Percentiles rank a stretch among this genome's conserved stretches.
Conservation (phyloP, 23 tunicate genomes). For the Halocynthia roretzi region DNA sequence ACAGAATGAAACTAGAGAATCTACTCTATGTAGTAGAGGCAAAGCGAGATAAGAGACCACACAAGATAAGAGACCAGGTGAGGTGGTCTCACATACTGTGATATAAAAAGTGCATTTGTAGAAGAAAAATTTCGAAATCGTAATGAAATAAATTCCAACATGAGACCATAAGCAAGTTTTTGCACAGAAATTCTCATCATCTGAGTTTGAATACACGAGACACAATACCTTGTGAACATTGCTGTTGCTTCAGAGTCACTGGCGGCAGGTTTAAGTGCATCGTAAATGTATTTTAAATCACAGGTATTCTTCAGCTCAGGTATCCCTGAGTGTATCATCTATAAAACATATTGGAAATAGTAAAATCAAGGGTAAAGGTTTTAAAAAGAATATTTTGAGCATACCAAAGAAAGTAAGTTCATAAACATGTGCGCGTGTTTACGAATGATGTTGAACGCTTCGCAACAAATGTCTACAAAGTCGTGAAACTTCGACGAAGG, state of each 20-base stretch:
- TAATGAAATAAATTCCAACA: not conserved
- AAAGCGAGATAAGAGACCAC: not conserved
- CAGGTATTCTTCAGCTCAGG: slow-evolving; percentile 68
- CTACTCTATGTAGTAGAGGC: not conserved
- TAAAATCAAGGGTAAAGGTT: not conserved
- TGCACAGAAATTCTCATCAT: too few relatives aligned
- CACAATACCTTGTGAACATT: slow-evolving; percentile 79
- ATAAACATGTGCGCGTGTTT: slow-evolving; percentile 63
- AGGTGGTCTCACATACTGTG: too few relatives aligned
- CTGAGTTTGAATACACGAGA: not conserved
- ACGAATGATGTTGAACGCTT: slow-evolving; percentile 88
- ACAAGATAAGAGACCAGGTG: not conserved
- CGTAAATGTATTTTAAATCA: slow-evolving; percentile 81
- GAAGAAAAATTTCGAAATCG: not conserved
- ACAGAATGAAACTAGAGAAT: too few relatives aligned
- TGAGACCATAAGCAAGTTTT: too few relatives aligned
- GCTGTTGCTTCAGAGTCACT: slow-evolving; percentile 83
- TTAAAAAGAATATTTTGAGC: not conserved
- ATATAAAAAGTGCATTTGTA: too few relatives aligned
- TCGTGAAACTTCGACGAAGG: slow-evolving; percentile 86
- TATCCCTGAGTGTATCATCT: slow-evolving; percentile 90
- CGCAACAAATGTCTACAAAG: slow-evolving; percentile 90
- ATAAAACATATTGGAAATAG: slow-evolving; percentile 1
- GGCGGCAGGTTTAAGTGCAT: slow-evolving; percentile 78
- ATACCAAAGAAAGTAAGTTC: slow-evolving; percentile 77